Evolutionary conservation across 2,888 invertebrate species (phyloP), one percentile per base, ranked within the genome.

Genomic region (Ferdinandea cuprea): DNA sequence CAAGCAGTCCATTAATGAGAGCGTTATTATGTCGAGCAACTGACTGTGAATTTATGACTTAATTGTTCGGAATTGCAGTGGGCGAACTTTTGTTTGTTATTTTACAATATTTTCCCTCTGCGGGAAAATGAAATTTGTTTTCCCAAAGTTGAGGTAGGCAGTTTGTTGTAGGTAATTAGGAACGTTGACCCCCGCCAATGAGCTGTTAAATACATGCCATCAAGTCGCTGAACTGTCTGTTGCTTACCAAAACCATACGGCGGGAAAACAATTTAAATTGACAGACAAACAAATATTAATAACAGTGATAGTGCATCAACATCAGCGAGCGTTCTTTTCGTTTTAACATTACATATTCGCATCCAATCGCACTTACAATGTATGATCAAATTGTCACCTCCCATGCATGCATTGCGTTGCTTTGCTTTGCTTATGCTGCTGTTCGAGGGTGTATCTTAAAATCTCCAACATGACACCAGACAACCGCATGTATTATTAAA

Each of bases 31-130:
- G 83, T 79, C 83, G 63, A 32, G 68, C 79, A 79, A 58, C 79
- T 79, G 83, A 79, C 83, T 84, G 79, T 79, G 73, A 84, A 73
- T 73, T 73, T 79, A 72, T 78, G 78, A 83, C 72, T 83, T 78
- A 83, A 78, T 78, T 72, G 61, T 61, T 56, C n/a, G 4, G 13
- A 77, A 30, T 28, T 76, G 66, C 66, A 72, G 58, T 46, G 68
- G 59, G 69, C 44, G 66, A 44, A 25, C 19, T 50, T 17, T 21
- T 37, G 15, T 44, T 69, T 40, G 15, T 7, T 2, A 15, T 44
- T 28, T 74, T 35, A 3, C 46, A 30, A 17, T n/a, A 17, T 48
- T 74, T 74, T 63, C 81, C n/a, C 37, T 15, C 32, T n/a, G 42
- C 44, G 37, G 68, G 61, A 61, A 74, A 74, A 63, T 74, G 56